Evolutionary conservation across 2,797 vertebrate genomes (phyloP).

Genomic region (Luscinia luscinia): DNA sequence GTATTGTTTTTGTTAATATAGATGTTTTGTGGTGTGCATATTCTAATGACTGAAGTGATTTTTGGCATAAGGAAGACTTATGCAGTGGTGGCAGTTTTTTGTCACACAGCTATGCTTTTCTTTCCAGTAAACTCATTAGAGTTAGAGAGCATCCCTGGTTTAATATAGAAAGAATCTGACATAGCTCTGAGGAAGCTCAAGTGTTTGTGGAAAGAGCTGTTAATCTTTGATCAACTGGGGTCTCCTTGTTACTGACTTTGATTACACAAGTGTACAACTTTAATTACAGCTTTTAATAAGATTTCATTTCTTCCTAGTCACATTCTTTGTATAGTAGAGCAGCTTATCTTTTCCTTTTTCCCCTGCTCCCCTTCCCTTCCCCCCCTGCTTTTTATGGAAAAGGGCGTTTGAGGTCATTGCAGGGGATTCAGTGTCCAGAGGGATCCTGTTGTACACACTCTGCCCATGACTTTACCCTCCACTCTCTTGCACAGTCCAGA

Average conservation of each 20-base stretch:
- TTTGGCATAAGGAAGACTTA: not conserved
- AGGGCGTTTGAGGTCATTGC: not conserved
- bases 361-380: not conserved
- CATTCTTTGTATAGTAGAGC: conserved; percentile 53
- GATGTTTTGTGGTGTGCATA: not conserved
- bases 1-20: not conserved
- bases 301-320: conserved; percentile 57
- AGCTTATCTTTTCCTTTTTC: conserved; percentile 51
- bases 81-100: not conserved
- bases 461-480: not conserved
- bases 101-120: not conserved
- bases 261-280: conserved; percentile 72
- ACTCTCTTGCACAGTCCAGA: not conserved
- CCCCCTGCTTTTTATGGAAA: not conserved
- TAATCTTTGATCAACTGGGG: conserved; percentile 65
- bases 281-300: conserved; percentile 76
- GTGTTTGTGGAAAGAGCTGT: conserved; percentile 49
- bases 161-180: not conserved
- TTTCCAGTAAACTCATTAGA: conserved; percentile 3
- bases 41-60: not conserved
- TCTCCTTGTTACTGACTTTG: conserved; percentile 74
- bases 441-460: not conserved
- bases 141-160: not conserved
- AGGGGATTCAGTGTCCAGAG: not conserved
- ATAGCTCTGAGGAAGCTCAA: not conserved